These are phyloP conservation scores for Amphiura filiformis DNA, from an alignment of 35 echinoderm and acorn worm species.

Conservation along the genomic window DNA sequence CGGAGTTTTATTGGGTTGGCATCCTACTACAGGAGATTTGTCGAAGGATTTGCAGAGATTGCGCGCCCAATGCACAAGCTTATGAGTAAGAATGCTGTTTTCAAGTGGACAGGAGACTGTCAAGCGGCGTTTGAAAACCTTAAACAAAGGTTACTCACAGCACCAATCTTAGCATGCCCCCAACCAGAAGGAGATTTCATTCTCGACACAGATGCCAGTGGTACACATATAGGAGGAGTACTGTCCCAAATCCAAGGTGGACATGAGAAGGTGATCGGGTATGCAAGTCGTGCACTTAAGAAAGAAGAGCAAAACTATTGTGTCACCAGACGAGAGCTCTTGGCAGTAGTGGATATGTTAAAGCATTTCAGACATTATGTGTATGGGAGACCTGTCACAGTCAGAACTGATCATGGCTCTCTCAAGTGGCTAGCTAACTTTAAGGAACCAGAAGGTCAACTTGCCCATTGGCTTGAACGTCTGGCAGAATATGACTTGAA, in stretches of 20 bases:
- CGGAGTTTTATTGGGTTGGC: slow-evolving; percentile 24
- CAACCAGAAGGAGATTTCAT: not conserved
- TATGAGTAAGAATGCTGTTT: not conserved
- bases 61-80: slow-evolving; percentile 12
- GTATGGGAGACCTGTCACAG: slow-evolving; percentile 15
- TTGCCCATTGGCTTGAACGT: slow-evolving; percentile 25
- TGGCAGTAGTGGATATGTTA: slow-evolving; percentile 27
- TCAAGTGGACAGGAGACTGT: slow-evolving; percentile 1
- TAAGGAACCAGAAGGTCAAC: slow-evolving; percentile 19
- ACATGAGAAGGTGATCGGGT: slow-evolving; percentile 1
- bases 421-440: slow-evolving; percentile 26
- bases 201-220: slow-evolving; percentile 41
- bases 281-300: slow-evolving; percentile 5
- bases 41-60: slow-evolving; percentile 26
- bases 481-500: slow-evolving; percentile 18
- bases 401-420: slow-evolving; percentile 40
- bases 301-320: slow-evolving; percentile 36
- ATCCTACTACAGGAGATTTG: slow-evolving; percentile 32
- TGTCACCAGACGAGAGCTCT: slow-evolving; percentile 36
- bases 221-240: slow-evolving; percentile 19
- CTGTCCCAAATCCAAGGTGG: slow-evolving; percentile 25
- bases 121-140: not conserved
- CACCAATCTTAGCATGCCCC: slow-evolving; percentile 25
- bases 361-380: slow-evolving; percentile 43
- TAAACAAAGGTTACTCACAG: not conserved